These are phyloP conservation scores for Pipistrellus nathusii DNA, from an alignment of 2,797 vertebrate genomes.

Conservation along the genomic window DNA sequence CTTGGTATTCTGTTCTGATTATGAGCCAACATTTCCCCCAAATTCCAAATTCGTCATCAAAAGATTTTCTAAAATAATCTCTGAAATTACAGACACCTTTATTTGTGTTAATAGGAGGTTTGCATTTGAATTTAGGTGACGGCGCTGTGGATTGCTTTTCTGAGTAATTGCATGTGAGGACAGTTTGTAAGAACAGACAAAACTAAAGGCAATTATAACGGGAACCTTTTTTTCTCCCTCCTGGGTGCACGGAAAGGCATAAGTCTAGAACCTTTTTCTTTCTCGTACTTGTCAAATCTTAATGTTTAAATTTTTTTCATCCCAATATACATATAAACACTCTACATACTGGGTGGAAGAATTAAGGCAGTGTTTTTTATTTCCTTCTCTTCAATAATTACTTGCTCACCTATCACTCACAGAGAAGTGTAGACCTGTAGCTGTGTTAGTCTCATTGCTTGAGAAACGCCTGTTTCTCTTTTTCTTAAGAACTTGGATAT, in stretches of 20 bases:
- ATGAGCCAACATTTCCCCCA: conserved; percentile 51
- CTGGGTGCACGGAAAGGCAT: neutral
- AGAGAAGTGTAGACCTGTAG: neutral
- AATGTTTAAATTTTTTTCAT: conserved; percentile 28
- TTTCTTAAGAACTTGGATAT: conserved; percentile 11
- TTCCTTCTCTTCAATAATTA: neutral
- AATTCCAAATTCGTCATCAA: conserved; percentile 64
- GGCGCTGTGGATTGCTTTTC: conserved; percentile 53
- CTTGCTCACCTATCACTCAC: neutral
- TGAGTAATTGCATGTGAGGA: conserved; percentile 54
- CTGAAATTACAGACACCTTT: conserved; percentile 64
- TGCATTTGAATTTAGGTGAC: conserved; percentile 64
- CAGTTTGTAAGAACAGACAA: conserved; percentile 64
- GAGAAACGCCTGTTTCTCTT: neutral
- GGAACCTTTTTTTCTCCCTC: neutral
- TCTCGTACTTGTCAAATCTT: conserved; percentile 33
- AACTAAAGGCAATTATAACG: conserved; percentile 49
- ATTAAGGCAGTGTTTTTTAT: neutral
- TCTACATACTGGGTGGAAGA: neutral
- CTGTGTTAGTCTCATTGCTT: conserved; percentile 2
- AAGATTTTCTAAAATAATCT: conserved; percentile 75
- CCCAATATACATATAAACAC: neutral
- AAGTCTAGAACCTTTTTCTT: conserved; percentile 14
- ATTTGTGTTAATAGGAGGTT: conserved; percentile 59
- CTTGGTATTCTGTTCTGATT: conserved; percentile 48